phyloP scores from a whole-genome alignment of 2,888 invertebrate genomes.

The Epirrita christyi region DNA sequence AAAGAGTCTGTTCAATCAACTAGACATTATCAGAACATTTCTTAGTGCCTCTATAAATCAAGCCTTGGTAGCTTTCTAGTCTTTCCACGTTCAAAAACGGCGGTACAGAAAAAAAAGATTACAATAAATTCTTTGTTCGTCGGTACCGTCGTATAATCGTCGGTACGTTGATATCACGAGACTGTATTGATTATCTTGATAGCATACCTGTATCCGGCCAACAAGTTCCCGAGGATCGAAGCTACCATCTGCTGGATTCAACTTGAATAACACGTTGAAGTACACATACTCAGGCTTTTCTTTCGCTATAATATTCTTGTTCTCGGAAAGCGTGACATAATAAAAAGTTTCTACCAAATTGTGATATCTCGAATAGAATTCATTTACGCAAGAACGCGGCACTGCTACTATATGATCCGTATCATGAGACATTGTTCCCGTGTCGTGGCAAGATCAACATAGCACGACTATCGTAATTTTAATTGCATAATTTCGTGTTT shows the following conservation, averaged over 20 bases:
- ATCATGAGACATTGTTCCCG: conserved; percentile 74
- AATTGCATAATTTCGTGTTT: conserved; percentile 65
- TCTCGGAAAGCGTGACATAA: conserved; percentile 77
- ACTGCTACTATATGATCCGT: conserved; percentile 71
- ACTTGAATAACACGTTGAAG: conserved; percentile 74
- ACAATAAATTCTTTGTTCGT: neutral
- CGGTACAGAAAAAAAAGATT: no score
- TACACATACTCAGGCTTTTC: conserved; percentile 71
- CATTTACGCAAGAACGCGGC: conserved; percentile 71
- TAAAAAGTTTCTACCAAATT: conserved; percentile 82
- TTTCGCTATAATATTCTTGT: conserved; percentile 61
- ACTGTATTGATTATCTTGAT: neutral
- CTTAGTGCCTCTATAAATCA: no score
- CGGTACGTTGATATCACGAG: no score
- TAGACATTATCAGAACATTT: no score
- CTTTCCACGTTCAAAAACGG: no score
- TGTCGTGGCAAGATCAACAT: conserved; percentile 53
- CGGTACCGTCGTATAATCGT: no score
- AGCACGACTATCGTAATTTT: conserved; percentile 57
- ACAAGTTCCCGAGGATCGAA: conserved; percentile 71
- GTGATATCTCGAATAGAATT: conserved; percentile 75
- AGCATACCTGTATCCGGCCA: conserved; percentile 73
- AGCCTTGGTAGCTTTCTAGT: no score
- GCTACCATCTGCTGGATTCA: conserved; percentile 72
- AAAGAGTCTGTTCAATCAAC: no score